A percentile compares a stretch with the other conserved stretches of the same genome.
These are phyloP conservation scores for Tenodera sinensis DNA, from an alignment of 2,888 invertebrate genomes.

Conservation along the genomic window DNA sequence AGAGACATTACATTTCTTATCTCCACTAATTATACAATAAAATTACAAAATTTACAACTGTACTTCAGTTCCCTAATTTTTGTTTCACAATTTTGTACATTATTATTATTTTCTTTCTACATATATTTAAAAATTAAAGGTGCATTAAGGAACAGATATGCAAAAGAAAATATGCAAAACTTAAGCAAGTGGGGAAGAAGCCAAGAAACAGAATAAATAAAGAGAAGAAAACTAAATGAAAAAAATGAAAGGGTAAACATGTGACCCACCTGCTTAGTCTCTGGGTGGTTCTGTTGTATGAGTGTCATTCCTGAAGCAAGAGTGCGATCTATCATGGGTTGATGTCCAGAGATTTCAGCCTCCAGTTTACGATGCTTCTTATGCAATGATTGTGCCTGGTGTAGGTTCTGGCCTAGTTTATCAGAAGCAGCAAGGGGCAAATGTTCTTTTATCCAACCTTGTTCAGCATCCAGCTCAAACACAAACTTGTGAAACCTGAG, in stretches of 20 bases:
- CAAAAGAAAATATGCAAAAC: neutral
- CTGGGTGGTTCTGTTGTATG: slow-evolving; percentile 74
- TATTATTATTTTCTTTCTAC: too few relatives aligned
- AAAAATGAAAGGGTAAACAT: neutral
- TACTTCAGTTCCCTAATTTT: too few relatives aligned
- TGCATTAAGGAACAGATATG: neutral
- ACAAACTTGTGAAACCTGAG: slow-evolving; percentile 86
- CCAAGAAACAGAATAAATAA: neutral
- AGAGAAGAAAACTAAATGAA: neutral
- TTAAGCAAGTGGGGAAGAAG: neutral
- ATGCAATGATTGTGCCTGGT: slow-evolving; percentile 85
- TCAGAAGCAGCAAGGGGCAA: slow-evolving; percentile 73
- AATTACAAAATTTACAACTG: too few relatives aligned
- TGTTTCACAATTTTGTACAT: too few relatives aligned
- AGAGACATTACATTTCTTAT: too few relatives aligned
- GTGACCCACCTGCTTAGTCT: slow-evolving; percentile 62
- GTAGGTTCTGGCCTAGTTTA: slow-evolving; percentile 75
- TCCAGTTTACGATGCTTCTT: slow-evolving; percentile 94
- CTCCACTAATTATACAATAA: too few relatives aligned
- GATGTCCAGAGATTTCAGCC: slow-evolving; percentile 83
- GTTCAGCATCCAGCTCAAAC: slow-evolving; percentile 87
- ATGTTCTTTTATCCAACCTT: slow-evolving; percentile 94
- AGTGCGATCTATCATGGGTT: slow-evolving; percentile 79
- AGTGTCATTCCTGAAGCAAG: slow-evolving; percentile 73
- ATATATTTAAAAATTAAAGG: neutral